These are phyloP conservation scores for Globia sparganii DNA, from an alignment of 2,888 invertebrate species.

Conservation along the genomic window DNA sequence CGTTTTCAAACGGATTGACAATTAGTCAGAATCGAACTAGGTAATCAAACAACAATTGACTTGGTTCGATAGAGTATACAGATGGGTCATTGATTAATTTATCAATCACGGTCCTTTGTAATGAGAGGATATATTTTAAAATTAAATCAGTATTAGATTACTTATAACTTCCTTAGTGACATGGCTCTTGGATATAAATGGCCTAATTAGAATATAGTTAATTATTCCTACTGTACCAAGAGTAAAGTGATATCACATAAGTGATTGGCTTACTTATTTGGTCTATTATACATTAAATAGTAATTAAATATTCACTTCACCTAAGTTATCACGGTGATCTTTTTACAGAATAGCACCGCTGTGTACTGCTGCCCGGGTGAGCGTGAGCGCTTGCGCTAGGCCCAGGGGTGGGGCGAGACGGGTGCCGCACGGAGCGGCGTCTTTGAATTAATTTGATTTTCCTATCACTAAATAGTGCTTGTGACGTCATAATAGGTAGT, in stretches of 20 bases:
- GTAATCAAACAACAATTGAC: not conserved
- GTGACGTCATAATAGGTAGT: too few relatives aligned
- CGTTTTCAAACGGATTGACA: not conserved
- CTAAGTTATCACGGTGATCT: too few relatives aligned
- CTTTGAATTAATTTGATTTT: too few relatives aligned
- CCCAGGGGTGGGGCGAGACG: too few relatives aligned
- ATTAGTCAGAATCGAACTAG: not conserved
- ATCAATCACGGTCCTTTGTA: not conserved
- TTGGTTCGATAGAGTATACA: not conserved
- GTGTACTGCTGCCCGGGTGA: too few relatives aligned
- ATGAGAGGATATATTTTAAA: slow-evolving; percentile 2
- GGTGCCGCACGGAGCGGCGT: too few relatives aligned
- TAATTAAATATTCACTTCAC: too few relatives aligned
- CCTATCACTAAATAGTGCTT: too few relatives aligned
- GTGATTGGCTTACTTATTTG: not conserved
- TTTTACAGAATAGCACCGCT: too few relatives aligned
- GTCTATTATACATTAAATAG: not conserved
- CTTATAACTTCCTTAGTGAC: not conserved
- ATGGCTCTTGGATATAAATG: slow-evolving; percentile 19
- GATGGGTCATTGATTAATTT: not conserved
- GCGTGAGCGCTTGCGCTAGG: too few relatives aligned
- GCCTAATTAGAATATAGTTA: slow-evolving; percentile 17
- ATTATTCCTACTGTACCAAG: not conserved
- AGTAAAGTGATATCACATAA: not conserved
- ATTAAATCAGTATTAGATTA: slow-evolving; percentile 5